These are phyloP conservation scores for Caradrina clavipalpis DNA, from an alignment of 2,888 invertebrate species.

Conservation along the genomic window DNA sequence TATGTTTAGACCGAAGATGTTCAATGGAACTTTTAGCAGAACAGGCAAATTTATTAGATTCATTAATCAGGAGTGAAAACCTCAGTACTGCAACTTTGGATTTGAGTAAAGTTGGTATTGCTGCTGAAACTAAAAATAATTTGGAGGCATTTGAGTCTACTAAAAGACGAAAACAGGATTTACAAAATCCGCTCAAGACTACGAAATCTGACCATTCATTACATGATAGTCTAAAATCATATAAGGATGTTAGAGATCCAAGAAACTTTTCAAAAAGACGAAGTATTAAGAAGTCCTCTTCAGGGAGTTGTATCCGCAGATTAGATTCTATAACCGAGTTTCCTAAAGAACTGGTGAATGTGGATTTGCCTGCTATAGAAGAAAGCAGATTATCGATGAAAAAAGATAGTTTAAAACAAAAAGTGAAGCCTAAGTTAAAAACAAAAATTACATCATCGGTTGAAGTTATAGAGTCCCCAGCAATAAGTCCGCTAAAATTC, in stretches of 20 bases:
- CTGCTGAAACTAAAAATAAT: slow-evolving; percentile 63
- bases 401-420: slow-evolving; percentile 71
- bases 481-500: slow-evolving; percentile 88
- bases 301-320: slow-evolving; percentile 83
- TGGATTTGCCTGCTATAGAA: slow-evolving; percentile 84
- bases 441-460: slow-evolving; percentile 90
- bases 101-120: slow-evolving; percentile 84
- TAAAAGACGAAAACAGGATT: slow-evolving; percentile 68
- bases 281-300: slow-evolving; percentile 86
- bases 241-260: slow-evolving; percentile 69
- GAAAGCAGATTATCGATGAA: slow-evolving; percentile 81
- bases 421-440: slow-evolving; percentile 83
- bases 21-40: slow-evolving; percentile 91
- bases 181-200: slow-evolving; percentile 78
- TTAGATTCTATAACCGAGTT: slow-evolving; percentile 88
- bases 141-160: slow-evolving; percentile 56
- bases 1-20: slow-evolving; percentile 86
- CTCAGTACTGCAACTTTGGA: slow-evolving; percentile 85
- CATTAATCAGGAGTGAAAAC: slow-evolving; percentile 89
- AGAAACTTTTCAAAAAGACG: slow-evolving; percentile 72
- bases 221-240: slow-evolving; percentile 78
- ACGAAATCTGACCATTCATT: slow-evolving; percentile 88
- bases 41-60: slow-evolving; percentile 89
- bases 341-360: slow-evolving; percentile 74
- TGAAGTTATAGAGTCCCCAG: slow-evolving; percentile 85